phyloP scores from a whole-genome alignment of 1,140 invertebrate genomes.

The Diorhabda sublineata region DNA sequence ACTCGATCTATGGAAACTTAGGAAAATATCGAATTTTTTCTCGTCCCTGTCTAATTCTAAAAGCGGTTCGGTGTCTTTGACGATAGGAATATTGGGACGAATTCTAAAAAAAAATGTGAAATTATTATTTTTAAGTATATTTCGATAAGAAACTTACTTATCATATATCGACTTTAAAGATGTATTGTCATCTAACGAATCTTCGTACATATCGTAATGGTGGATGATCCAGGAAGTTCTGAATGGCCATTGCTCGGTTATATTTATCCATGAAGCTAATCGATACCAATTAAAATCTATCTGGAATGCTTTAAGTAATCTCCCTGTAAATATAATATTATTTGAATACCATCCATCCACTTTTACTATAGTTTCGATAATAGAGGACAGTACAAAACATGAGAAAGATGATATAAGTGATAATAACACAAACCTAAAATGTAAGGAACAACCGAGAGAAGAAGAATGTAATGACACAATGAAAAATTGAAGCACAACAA shows the following conservation, averaged over 20 bases:
- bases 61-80: constrained; percentile 84
- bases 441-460: too few species aligned
- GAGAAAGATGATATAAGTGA: too few species aligned
- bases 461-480: too few species aligned
- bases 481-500: too few species aligned
- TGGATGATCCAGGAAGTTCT: constrained; percentile 95
- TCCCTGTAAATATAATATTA: constrained; percentile 55
- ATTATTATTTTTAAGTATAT: background rate
- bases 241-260: constrained; percentile 98
- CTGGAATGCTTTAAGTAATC: constrained; percentile 94
- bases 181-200: constrained; percentile 78
- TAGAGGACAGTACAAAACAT: too few species aligned
- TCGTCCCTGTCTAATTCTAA: constrained; percentile 91
- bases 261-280: constrained; percentile 94
- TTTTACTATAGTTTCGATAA: too few species aligned
- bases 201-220: constrained; percentile 86
- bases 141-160: constrained; percentile 61
- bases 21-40: constrained; percentile 88
- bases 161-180: constrained; percentile 87
- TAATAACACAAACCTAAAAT: too few species aligned
- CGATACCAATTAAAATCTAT: constrained; percentile 99
- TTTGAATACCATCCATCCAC: too few species aligned
- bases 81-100: constrained; percentile 71
- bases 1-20: constrained; percentile 80
- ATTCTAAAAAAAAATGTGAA: constrained; percentile 54